Percentiles rank a stretch among this genome's conserved stretches.
These are phyloP conservation scores for Takifugu flavidus DNA, from an alignment of 2,113 vertebrate genomes.

Conservation along the genomic window DNA sequence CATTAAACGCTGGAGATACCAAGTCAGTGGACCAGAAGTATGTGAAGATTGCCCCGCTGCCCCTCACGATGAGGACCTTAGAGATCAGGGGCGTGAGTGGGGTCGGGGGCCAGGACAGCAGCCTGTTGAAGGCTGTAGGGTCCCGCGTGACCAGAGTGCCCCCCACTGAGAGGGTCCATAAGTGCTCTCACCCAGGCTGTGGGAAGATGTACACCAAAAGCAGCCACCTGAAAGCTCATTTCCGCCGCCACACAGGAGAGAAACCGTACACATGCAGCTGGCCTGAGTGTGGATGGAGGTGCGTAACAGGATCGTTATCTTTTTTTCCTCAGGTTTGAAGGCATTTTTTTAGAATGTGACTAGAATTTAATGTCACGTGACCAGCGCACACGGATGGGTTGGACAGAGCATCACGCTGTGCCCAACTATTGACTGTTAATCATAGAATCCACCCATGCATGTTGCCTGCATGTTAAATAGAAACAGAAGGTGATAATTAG, in stretches of 20 bases:
- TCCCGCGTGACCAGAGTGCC: slow-evolving; percentile 54
- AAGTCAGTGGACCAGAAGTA: slow-evolving; percentile 80
- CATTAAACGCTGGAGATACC: slow-evolving; percentile 35
- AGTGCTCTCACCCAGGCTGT: slow-evolving; percentile 84
- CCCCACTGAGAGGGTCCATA: slow-evolving; percentile 71
- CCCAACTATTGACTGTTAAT: too few species aligned
- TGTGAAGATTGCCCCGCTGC: slow-evolving; percentile 82
- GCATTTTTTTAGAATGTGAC: too few species aligned
- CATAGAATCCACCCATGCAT: too few species aligned
- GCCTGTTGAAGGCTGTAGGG: slow-evolving; percentile 53
- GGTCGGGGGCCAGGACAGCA: slow-evolving; percentile 24
- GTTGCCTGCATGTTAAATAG: too few species aligned
- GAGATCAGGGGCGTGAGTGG: slow-evolving; percentile 54
- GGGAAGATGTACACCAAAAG: slow-evolving; percentile 87
- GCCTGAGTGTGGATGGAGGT: slow-evolving; percentile 88
- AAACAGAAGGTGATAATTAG: too few species aligned
- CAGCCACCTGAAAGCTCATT: slow-evolving; percentile 86
- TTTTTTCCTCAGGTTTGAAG: neutral
- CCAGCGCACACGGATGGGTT: too few species aligned
- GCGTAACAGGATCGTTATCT: slow-evolving; percentile 1
- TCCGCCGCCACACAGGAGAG: slow-evolving; percentile 79
- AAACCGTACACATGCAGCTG: slow-evolving; percentile 85
- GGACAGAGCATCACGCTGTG: too few species aligned
- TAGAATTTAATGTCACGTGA: too few species aligned
- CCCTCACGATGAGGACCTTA: slow-evolving; percentile 61